A percentile compares a stretch with the other conserved stretches of the same genome.
Conservation (phyloP, 2,888 invertebrate species). For the Drosophila anomalata region DNA sequence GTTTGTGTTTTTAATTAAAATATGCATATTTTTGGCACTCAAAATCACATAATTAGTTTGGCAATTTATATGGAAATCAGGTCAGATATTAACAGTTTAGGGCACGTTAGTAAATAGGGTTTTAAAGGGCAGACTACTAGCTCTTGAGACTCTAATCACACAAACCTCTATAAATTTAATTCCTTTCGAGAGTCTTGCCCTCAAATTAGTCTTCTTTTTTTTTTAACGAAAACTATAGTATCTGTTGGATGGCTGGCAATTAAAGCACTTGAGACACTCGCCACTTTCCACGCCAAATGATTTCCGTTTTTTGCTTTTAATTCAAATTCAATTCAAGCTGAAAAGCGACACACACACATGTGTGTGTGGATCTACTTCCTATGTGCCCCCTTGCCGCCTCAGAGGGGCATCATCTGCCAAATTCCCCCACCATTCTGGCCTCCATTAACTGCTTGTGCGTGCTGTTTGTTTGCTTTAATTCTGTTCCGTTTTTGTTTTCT, state of each 20-base stretch:
- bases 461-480: conserved; percentile 58
- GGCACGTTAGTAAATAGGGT: neutral
- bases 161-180: conserved; percentile 22
- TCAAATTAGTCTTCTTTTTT: conserved; percentile 28
- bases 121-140: neutral
- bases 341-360: conserved; percentile 4
- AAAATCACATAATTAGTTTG: neutral
- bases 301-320: conserved; percentile 61
- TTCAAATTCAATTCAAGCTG: conserved; percentile 55
- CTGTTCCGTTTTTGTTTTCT: conserved; percentile 29
- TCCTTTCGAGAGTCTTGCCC: conserved; percentile 23
- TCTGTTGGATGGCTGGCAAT: conserved; percentile 46
- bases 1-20: conserved; percentile 7
- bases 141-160: conserved; percentile 21
- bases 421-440: conserved; percentile 31
- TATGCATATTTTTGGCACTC: neutral
- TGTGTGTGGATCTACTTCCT: conserved; percentile 20
- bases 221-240: conserved; percentile 19
- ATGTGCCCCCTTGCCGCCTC: conserved; percentile 10
- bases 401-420: conserved; percentile 12
- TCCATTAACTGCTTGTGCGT: conserved; percentile 63
- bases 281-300: conserved; percentile 55
- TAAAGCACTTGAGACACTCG: conserved; percentile 67
- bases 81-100: neutral
- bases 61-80: conserved; percentile 14